Base-by-base conservation (phyloP, 1,140 invertebrate genomes). In the Penaeus japonicus region DNA sequence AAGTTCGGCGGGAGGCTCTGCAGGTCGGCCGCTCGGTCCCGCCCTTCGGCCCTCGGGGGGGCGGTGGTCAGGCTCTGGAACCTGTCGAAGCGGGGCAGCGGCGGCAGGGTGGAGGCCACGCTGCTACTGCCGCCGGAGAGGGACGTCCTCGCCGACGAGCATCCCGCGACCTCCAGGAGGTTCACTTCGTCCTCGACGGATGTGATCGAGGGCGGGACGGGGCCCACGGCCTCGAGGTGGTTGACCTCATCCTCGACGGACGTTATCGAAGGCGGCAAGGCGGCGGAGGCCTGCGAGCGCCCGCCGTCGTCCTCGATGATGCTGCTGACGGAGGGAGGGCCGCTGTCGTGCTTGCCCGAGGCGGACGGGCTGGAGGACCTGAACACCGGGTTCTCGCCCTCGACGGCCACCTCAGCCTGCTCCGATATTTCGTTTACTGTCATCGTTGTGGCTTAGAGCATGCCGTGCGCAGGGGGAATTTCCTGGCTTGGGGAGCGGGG, bases 161-260 rank as follows among this genome's bases (percentile, higher is more conserved):
- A 1, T 47, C 47, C 47, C 47, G 47, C 10, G 47, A 47, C 47
- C 47, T 47, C 47, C 10, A 47, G 47, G 47, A 47, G 47, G 47
- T 47, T 47, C 10, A 47, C 47, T 15, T 47, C 47, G 10, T 47
- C 47, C 47, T 47, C 47, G 47, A 47, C 47, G 7, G 70, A 18
- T 5, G 24, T 18, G 80, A 79, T 62, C 27, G 75, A 65, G 35
- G 84, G 70, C 5, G 81, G 65, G n/a, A 54, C 73, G 18, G 47
- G 4, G 47, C 47, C 47, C 10, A 47, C 47, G 10, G 47, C 10
- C 47, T 47, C 4, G 81, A 88, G 81, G 53, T 57, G 47, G 20
- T 54, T 81, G 20, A 78, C 15, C 12, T 88, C 81, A 32, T 88
- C 87, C 54, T 88, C 70, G 17, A 84, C 30, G 7, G 77, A 87